Conservation (phyloP, 1,140 invertebrate genomes). For the Dermatophagoides farinae region DNA sequence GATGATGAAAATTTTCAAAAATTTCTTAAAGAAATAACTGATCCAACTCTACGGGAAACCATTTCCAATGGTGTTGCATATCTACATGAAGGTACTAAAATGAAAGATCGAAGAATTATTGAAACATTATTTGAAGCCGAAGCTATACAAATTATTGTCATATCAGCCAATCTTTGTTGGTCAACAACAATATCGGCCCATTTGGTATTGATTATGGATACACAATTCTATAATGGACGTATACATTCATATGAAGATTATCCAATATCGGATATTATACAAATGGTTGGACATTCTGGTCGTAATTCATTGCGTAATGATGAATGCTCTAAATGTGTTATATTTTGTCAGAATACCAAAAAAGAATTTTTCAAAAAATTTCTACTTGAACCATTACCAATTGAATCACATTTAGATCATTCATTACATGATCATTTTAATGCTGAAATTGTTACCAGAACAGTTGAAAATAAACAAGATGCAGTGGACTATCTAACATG, state of each 20-base stretch:
- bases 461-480: constrained; percentile 99
- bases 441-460: constrained; percentile 97
- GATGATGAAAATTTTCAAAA: constrained; percentile 55
- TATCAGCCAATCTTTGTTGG: constrained; percentile 74
- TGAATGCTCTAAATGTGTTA: constrained; percentile 81
- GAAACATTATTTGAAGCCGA: constrained; percentile 79
- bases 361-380: constrained; percentile 99
- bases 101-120: constrained; percentile 62
- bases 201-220: constrained; percentile 91
- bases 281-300: constrained; percentile 87
- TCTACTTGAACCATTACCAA: constrained; percentile 83
- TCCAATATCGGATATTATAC: constrained; percentile 84
- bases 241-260: constrained; percentile 78
- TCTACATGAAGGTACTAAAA: constrained; percentile 75
- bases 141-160: constrained; percentile 80
- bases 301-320: constrained; percentile 56
- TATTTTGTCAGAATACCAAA: constrained; percentile 91
- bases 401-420: constrained; percentile 94
- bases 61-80: constrained; percentile 84
- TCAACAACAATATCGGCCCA: constrained; percentile 66
- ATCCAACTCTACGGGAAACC: constrained; percentile 45
- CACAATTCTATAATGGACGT: constrained; percentile 91
- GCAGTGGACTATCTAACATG: constrained; percentile 98
- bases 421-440: constrained; percentile 97
- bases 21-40: constrained; percentile 62